Base-by-base conservation (phyloP, 2,797 vertebrate species). In the Oreochromis grahami region DNA sequence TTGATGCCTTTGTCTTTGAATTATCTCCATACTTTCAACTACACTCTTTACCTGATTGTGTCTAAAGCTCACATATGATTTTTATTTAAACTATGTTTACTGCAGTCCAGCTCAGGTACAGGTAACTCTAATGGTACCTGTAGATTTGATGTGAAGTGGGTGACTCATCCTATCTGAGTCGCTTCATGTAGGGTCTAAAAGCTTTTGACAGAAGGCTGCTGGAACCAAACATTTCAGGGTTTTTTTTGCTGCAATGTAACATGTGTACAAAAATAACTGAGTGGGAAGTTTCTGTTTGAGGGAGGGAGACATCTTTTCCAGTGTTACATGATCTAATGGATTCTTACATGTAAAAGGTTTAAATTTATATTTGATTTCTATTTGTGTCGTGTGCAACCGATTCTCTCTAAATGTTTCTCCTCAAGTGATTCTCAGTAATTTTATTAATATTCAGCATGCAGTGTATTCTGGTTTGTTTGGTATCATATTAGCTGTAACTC, bases 191-290 rank as follows among this genome's bases (percentile, higher is more conserved):
- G 52, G 52, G 21, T 55, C 24, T 55, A 55, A 55, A 26, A 55
- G 24, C 53, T 55, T 55, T 55, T 26, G 53, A 55, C 24, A 26
- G 53, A 2, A 55, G 52, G 7, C 12, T 55, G 7, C 4, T 26
- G 2, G 52, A 55, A 26, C 52, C 12, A 26, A 7, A 55, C 1
- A 55, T 14, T 55, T 14, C 24, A 26, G 53, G 24, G 0, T 0
- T 7, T 55, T 26, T 26, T 26, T 55, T 26, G 12, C 52, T 55
- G 52, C 53, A 55, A 55, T 55, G 13, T 55, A 55, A 26, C 53
- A 55, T 55, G 12, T 55, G 24, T 8, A 55, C 24, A 55, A 55
- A 55, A 55, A 55, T 12, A 55, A 55, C 53, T 55, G 24, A 55
- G 13, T 4, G 26, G 52, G 24, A 14, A 26, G 0, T 55, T 8